Percentiles rank a stretch among this genome's conserved stretches.
phyloP scores from a whole-genome alignment of 1,140 invertebrate species.

The Lycorma delicatula region DNA sequence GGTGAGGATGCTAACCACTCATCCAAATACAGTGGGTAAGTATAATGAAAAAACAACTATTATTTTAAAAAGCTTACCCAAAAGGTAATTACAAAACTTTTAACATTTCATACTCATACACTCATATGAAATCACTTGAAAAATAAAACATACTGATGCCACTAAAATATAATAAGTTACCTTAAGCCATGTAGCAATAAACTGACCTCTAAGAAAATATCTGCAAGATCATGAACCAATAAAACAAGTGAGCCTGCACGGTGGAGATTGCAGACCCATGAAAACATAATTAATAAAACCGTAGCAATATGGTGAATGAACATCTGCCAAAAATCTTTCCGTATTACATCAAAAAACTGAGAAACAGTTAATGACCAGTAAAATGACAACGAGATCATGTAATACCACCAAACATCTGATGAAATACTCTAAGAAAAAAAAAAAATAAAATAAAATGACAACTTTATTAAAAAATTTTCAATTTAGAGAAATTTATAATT shows the following conservation, averaged over 20 bases:
- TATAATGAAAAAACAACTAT: background rate
- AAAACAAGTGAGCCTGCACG: conserved; percentile 87
- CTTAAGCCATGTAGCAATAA: background rate
- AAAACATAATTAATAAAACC: conserved; percentile 78
- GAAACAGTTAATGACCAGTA: conserved; percentile 91
- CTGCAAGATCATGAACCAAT: conserved; percentile 87
- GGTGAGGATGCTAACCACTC: too few relatives aligned
- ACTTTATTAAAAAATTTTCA: too few relatives aligned
- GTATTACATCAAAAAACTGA: conserved; percentile 86
- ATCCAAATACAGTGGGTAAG: background rate
- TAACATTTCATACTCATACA: background rate
- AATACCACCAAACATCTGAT: conserved; percentile 86
- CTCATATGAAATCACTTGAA: background rate
- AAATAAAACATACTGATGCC: background rate
- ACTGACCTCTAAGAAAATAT: conserved; percentile 86
- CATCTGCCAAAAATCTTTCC: conserved; percentile 98
- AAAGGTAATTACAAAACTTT: background rate
- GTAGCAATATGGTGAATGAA: conserved; percentile 94
- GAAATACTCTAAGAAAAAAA: conserved; percentile 49
- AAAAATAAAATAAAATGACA: conserved; percentile 13
- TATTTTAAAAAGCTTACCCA: background rate
- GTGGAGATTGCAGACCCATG: conserved; percentile 90
- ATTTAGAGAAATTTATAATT: too few relatives aligned
- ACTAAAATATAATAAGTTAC: background rate
- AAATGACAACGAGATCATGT: conserved; percentile 89